Evolutionary conservation across 1,140 invertebrate species (phyloP), one percentile per base, ranked within the genome.

Genomic region (Drosophila fuyamai): DNA sequence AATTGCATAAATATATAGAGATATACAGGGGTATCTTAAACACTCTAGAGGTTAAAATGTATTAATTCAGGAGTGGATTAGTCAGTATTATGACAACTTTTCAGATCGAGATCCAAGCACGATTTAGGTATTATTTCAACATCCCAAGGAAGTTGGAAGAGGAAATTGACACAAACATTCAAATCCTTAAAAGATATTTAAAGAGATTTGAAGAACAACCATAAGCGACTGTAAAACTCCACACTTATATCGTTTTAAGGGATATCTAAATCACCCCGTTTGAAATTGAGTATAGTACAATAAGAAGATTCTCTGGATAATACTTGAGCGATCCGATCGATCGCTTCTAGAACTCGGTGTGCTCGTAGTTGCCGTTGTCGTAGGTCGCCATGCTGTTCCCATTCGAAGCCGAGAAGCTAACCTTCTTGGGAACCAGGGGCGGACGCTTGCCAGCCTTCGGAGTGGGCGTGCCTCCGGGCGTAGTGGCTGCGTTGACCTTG

Each of bases 401-500:
- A n/a, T 56, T 67, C 7, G 50, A 5, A 7, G 18, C 29, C 0
- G 32, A 55, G 44, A 82, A 88, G 48, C 79, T 86, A 1, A 88
- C 83, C 36, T 61, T 81, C 36, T 82, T 82, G 16, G 67, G 27
- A 8, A 70, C 51, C 16, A 76, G 12, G 0, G 66, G 83, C 1
- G 79, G 79, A n/a, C 83, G 63, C 4, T 61, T 71, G 6, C 85
- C 80, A 0, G 60, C 16, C 44, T 68, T 78, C 18, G 77, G 76
- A 6, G 76, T 77, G 23, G 79, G 76, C 4, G 82, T 86, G 14
- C 70, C 70, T 0, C 71, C 75, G 10, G 83, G 84, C 44, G 67
- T 88, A 29, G 53, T 53, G 10, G 83, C 83, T 27, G 83, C 83
- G 59, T 88, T 89, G 7, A 70, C 65, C 53, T 90, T 92, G 18